A percentile compares a stretch with the other conserved stretches of the same genome.
Conservation (phyloP, 2,797 vertebrate species). For the Squalus acanthias region DNA sequence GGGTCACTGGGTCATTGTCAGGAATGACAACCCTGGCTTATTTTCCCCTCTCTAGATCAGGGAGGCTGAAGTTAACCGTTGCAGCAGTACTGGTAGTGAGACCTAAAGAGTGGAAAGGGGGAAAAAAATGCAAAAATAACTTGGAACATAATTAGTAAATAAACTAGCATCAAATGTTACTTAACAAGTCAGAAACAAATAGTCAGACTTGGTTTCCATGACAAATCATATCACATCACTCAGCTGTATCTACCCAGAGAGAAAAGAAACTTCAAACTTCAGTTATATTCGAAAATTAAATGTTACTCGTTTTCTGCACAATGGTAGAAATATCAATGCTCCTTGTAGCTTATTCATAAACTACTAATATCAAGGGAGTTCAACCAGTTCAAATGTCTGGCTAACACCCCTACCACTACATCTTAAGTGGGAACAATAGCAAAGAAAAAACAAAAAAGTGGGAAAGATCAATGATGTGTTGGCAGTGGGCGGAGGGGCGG, state of each 20-base stretch:
- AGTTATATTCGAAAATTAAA: background rate
- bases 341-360: background rate
- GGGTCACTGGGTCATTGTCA: background rate
- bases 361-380: background rate
- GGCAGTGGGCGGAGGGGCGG: background rate
- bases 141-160: background rate
- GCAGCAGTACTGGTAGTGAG: background rate
- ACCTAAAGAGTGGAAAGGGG: background rate
- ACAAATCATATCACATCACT: background rate
- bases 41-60: background rate
- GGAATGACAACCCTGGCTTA: background rate
- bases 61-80: background rate
- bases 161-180: background rate
- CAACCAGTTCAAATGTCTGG: background rate
- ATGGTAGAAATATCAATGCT: background rate
- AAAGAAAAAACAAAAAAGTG: background rate
- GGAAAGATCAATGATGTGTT: background rate
- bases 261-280: background rate
- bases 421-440: background rate
- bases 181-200: background rate
- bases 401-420: background rate
- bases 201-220: background rate
- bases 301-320: background rate
- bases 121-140: background rate
- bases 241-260: background rate